Evolutionary conservation across 1,140 invertebrate genomes (phyloP), one percentile per base, ranked within the genome.

Genomic region (Brevipalpus yothersi): DNA sequence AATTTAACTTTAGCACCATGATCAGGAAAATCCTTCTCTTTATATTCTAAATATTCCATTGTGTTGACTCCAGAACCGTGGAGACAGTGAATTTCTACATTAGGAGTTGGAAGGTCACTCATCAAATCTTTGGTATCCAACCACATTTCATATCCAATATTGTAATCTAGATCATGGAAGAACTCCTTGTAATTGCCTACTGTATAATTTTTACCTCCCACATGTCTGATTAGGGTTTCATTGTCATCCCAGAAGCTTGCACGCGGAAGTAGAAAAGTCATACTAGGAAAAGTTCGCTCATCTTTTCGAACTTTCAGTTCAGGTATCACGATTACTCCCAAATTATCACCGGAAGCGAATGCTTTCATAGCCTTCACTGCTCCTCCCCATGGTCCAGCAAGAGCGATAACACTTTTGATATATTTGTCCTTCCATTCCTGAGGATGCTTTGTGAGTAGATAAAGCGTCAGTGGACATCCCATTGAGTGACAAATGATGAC

Each of bases 401-500:
- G 69, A 1, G 86, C 82, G 4, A 98, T 78, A 56, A 92, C 72
- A 12, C 79, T 70, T 61, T 78, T 73, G 17, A 98, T 81, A 69
- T 87, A 93, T 73, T 87, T 86, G 63, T 88, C 77, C 70, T 97
- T 97, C 93, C 93, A 97, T 12, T 68, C 66, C 68, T 85, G 79
- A 8, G 71, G 73, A 72, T 86, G 83, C 57, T 76, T 70, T 66
- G 96, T 75, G 70, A 96, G 92, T 66, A 88, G 80, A 19, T 90
- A 73, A 3, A 80, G 77, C 78, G 90, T 82, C 0, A 86, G 82
- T 5, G 49, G 49, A 47, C 84, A 84, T 8, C 94, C 94, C 92
- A 98, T 95, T 67, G 90, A 95, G 72, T 98, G 94, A 1, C 81
- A 82, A 23, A 98, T 66, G 0, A 97, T 67, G 0, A 92, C 82